Evolutionary conservation across 2,888 invertebrate genomes (phyloP).

Genomic region (Lucinisca nassula): DNA sequence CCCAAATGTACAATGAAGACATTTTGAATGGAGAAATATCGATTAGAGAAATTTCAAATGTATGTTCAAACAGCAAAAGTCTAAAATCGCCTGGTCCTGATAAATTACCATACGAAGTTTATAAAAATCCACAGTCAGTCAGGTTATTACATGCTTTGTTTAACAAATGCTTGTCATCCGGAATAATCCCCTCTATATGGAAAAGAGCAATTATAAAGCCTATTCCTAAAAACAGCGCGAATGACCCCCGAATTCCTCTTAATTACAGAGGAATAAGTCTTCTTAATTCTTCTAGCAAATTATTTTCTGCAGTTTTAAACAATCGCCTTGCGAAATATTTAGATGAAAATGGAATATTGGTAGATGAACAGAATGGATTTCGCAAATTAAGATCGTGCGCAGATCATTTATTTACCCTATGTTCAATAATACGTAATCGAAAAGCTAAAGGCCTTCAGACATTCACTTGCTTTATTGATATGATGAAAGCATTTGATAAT

Average conservation of each 20-base stretch:
- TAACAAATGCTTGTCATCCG: neutral
- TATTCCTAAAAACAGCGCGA: neutral
- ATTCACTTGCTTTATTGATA: constrained; percentile 25
- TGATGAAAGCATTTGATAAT: constrained; percentile 46
- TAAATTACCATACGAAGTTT: neutral
- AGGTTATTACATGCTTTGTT: neutral
- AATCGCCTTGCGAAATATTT: neutral
- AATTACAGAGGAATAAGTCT: neutral
- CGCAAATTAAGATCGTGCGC: neutral
- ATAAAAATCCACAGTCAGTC: neutral
- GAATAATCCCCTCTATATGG: neutral
- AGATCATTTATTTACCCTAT: neutral
- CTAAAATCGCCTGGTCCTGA: neutral
- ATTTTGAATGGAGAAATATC: neutral
- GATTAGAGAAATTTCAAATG: neutral
- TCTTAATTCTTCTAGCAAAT: neutral
- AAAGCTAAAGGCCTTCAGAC: constrained; percentile 2
- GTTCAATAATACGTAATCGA: neutral
- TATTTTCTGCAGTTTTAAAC: neutral
- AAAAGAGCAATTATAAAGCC: neutral
- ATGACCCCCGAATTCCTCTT: neutral
- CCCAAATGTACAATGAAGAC: neutral
- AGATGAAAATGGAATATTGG: neutral
- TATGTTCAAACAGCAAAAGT: neutral
- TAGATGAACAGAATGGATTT: too few species aligned